These are phyloP conservation scores for Drosophila arizonae DNA, from an alignment of 1,140 invertebrate species.

Conservation along the genomic window DNA sequence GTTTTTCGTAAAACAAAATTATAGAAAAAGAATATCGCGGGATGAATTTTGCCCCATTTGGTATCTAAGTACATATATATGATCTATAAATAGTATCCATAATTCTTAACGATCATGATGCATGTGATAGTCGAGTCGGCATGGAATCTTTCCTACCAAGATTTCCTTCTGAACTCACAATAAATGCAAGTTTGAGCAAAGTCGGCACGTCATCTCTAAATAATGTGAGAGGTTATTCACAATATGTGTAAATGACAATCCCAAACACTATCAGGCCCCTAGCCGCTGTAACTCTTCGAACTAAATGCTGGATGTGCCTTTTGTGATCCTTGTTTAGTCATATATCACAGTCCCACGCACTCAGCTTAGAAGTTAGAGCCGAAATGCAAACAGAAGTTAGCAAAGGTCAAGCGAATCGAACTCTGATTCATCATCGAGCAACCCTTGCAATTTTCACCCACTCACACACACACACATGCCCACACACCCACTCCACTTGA, in stretches of 20 bases:
- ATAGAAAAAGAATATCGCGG: too few relatives aligned
- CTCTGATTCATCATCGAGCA: constrained; percentile 5
- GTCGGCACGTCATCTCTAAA: constrained; percentile 32
- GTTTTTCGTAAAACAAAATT: too few relatives aligned
- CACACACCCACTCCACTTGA: constrained; percentile 1
- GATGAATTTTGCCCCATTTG: too few relatives aligned
- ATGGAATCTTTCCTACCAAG: too few relatives aligned
- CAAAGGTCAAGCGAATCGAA: constrained; percentile 58
- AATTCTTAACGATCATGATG: not conserved
- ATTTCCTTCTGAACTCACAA: not conserved
- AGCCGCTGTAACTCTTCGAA: not conserved
- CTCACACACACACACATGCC: not conserved
- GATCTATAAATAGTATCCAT: too few relatives aligned
- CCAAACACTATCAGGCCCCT: constrained; percentile 7
- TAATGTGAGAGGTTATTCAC: constrained; percentile 45
- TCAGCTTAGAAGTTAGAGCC: constrained; percentile 33
- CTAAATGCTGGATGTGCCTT: not conserved
- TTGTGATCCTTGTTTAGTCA: not conserved
- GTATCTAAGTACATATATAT: too few relatives aligned
- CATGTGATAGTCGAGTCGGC: not conserved
- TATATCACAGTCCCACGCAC: not conserved
- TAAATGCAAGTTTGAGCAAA: too few relatives aligned
- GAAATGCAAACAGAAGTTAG: constrained; percentile 61
- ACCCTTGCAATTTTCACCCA: constrained; percentile 48
- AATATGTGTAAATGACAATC: constrained; percentile 60